Evolutionary conservation across 2,113 vertebrate genomes (phyloP).

Genomic region (Ophthalmolycus amberensis): DNA sequence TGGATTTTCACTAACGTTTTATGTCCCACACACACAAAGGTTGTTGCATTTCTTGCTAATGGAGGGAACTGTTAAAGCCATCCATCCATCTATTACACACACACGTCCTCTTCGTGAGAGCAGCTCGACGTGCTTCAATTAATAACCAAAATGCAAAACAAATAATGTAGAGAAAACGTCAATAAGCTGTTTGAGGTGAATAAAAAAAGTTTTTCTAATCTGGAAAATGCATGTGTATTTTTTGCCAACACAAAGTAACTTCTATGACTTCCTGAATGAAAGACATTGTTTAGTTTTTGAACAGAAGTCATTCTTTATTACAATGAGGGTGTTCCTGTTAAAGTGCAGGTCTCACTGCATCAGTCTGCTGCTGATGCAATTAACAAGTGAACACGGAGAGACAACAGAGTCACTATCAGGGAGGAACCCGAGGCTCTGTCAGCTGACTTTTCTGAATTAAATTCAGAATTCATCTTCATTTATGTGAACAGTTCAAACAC

Average conservation of each 20-base stretch:
- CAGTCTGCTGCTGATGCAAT: conserved; percentile 42
- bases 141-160: not conserved
- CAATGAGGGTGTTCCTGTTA: not conserved
- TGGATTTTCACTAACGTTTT: not conserved
- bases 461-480: not conserved
- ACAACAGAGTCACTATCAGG: conserved; percentile 17
- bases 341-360: conserved; percentile 13
- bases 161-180: not conserved
- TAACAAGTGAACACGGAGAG: conserved; percentile 37
- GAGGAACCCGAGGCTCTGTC: not conserved
- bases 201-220: not conserved
- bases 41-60: not conserved
- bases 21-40: not conserved
- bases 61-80: not conserved
- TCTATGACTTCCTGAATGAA: not conserved
- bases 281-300: no score
- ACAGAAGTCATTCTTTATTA: not conserved
- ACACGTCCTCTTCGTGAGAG: not conserved
- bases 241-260: not conserved
- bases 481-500: not conserved
- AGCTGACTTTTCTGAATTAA: not conserved
- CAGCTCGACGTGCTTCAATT: not conserved
- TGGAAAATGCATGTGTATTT: no score
- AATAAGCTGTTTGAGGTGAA: not conserved
- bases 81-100: not conserved